A percentile compares a stretch with the other conserved stretches of the same genome.
These are phyloP conservation scores for Notamacropus eugenii DNA, from an alignment of 2,797 vertebrate species.

Conservation along the genomic window DNA sequence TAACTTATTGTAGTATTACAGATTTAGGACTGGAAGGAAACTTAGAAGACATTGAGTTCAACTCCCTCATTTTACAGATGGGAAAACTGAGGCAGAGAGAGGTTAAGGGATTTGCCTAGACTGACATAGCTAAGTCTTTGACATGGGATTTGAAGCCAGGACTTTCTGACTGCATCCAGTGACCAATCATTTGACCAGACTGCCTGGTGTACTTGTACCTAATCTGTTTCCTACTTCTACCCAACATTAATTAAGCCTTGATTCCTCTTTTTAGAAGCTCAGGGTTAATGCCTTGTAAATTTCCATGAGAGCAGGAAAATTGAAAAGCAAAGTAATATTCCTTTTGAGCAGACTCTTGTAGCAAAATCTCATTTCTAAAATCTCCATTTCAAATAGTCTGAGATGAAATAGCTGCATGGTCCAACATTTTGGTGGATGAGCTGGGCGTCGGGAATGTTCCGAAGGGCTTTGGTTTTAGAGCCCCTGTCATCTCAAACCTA, in stretches of 20 bases:
- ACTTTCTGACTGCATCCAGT: neutral
- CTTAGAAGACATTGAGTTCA: neutral
- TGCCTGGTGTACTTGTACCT: neutral
- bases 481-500: neutral
- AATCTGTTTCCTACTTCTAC: neutral
- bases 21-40: neutral
- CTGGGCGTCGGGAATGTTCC: neutral
- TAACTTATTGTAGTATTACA: neutral
- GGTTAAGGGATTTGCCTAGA: neutral
- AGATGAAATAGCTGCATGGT: neutral
- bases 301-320: neutral
- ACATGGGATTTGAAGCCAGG: neutral
- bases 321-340: neutral
- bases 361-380: neutral
- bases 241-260: neutral
- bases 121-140: neutral
- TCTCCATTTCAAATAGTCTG: slow-evolving; percentile 26
- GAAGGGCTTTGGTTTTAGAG: slow-evolving; percentile 19
- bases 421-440: neutral
- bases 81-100: neutral
- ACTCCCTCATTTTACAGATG: neutral
- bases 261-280: neutral
- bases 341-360: neutral
- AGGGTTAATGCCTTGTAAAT: neutral
- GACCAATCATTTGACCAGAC: neutral